Conservation (phyloP, 2,888 invertebrate genomes). For the Pyrrhosoma nymphula region DNA sequence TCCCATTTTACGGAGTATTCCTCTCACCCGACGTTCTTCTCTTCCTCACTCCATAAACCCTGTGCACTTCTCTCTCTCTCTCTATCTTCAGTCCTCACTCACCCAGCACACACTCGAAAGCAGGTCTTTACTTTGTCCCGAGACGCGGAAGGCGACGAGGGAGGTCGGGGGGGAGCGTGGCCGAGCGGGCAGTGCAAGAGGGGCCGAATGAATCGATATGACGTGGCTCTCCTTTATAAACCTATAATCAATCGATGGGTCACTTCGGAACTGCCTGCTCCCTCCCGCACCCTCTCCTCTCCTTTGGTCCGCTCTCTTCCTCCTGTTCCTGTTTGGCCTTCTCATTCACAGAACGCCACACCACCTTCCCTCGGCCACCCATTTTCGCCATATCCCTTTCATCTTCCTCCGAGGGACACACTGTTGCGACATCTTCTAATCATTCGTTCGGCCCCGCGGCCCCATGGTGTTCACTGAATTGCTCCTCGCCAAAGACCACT, state of each 20-base stretch:
- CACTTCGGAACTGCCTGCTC: slow-evolving; percentile 21
- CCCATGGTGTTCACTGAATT: background rate
- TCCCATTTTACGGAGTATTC: too few species aligned
- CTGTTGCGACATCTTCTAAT: background rate
- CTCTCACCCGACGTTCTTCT: too few species aligned
- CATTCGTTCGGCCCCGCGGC: background rate
- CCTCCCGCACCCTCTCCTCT: background rate
- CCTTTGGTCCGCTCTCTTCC: background rate
- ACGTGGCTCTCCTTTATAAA: slow-evolving; percentile 43
- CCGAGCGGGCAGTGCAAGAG: background rate
- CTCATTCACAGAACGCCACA: background rate
- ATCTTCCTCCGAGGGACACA: background rate
- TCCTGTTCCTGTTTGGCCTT: background rate
- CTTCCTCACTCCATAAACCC: too few species aligned
- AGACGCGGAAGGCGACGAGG: too few species aligned
- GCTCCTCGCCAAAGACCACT: background rate
- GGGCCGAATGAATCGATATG: slow-evolving; percentile 48
- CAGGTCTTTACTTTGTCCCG: too few species aligned
- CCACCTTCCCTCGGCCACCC: background rate
- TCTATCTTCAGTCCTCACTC: too few species aligned
- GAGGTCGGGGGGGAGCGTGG: background rate
- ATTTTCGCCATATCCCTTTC: background rate
- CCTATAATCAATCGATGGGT: slow-evolving; percentile 63
- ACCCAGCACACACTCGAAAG: too few species aligned
- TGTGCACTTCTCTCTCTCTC: too few species aligned